Percentiles rank a stretch among this genome's conserved stretches.
These are phyloP conservation scores for Melitaea cinxia DNA, from an alignment of 1,140 invertebrate genomes.

Conservation along the genomic window DNA sequence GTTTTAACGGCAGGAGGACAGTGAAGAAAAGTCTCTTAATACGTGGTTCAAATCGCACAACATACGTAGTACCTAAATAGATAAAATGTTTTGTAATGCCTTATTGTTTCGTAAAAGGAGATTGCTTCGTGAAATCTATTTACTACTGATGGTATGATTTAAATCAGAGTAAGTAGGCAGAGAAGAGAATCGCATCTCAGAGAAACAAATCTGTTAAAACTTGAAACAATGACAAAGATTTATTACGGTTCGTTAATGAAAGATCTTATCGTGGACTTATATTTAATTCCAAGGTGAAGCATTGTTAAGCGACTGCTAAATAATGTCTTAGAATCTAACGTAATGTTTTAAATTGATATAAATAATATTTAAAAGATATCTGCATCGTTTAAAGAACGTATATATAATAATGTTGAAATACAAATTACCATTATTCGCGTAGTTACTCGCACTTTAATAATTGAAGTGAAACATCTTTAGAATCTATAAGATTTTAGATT, in stretches of 20 bases:
- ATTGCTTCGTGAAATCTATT: constrained; percentile 44
- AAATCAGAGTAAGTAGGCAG: constrained; percentile 49
- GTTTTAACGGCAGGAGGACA: no score
- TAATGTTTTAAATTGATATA: no score
- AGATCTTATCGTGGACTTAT: background rate
- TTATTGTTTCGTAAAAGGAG: constrained; percentile 44
- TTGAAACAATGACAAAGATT: constrained; percentile 59
- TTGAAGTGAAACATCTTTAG: no score
- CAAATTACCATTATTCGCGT: no score
- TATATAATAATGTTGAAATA: no score
- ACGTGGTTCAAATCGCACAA: no score
- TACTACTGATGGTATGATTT: constrained; percentile 44
- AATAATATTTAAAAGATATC: no score
- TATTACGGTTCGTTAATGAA: constrained; percentile 49
- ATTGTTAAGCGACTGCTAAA: background rate
- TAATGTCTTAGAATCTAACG: background rate
- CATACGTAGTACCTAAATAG: no score
- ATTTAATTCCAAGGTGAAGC: background rate
- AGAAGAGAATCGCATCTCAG: constrained; percentile 43
- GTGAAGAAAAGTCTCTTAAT: no score
- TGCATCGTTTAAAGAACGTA: no score
- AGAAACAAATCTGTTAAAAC: constrained; percentile 44
- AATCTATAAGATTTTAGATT: no score
- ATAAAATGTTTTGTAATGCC: constrained; percentile 40
- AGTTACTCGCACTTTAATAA: no score